A percentile compares a stretch with the other conserved stretches of the same genome.
phyloP scores from a whole-genome alignment of 2,888 invertebrate species.

The Dinocampus coccinellae region DNA sequence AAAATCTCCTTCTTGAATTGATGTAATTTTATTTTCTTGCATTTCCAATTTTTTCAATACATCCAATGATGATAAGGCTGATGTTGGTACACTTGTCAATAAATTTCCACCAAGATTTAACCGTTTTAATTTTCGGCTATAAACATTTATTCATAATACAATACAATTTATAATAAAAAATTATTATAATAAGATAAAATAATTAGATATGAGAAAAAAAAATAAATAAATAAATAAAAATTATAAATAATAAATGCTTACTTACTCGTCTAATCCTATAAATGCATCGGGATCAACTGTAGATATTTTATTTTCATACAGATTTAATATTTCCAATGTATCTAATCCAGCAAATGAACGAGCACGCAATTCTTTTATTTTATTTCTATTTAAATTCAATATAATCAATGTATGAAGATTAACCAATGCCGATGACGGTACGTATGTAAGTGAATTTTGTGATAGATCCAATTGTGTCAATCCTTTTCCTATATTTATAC shows the following conservation, averaged over 20 bases:
- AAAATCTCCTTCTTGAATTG: constrained; percentile 87
- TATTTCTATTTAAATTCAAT: constrained; percentile 90
- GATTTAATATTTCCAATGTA: constrained; percentile 86
- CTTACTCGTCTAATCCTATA: constrained; percentile 88
- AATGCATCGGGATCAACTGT: constrained; percentile 87
- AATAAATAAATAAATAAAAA: not conserved
- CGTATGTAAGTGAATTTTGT: constrained; percentile 83
- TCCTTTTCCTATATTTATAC: constrained; percentile 77
- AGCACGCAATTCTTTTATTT: constrained; percentile 82
- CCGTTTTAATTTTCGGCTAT: constrained; percentile 81
- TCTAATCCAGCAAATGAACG: constrained; percentile 89
- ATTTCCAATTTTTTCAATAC: constrained; percentile 88
- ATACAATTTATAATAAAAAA: not conserved
- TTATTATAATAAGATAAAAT: not conserved
- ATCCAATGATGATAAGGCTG: constrained; percentile 83
- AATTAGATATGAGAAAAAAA: not conserved
- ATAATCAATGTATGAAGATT: constrained; percentile 87
- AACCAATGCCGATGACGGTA: constrained; percentile 85
- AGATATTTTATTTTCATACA: constrained; percentile 88
- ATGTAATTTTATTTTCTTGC: constrained; percentile 85
- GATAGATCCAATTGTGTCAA: constrained; percentile 91
- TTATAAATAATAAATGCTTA: constrained; percentile 42
- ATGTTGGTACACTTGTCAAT: constrained; percentile 82
- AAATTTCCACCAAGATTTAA: constrained; percentile 90
- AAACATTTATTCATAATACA: constrained; percentile 45